A percentile compares a stretch with the other conserved stretches of the same genome.
Evolutionary conservation across 2,888 invertebrate species (phyloP).

Genomic region (Eumerus sabulonum): DNA sequence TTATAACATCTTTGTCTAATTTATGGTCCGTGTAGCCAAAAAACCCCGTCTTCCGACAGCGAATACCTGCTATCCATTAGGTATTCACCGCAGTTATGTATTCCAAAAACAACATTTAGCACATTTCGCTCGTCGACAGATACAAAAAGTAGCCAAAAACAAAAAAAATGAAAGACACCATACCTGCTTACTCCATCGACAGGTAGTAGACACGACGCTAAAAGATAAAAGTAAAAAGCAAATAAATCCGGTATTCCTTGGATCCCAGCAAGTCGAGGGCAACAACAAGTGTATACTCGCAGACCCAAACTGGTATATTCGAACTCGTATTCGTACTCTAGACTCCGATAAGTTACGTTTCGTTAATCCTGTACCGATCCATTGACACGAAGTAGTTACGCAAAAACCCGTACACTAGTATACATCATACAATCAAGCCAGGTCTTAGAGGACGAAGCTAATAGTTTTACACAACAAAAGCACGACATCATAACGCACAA

Average conservation of each 20-base stretch:
- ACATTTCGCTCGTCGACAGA: slow-evolving; percentile 45
- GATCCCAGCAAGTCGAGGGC: slow-evolving; percentile 5
- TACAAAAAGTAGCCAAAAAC: background rate
- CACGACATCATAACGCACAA: slow-evolving; percentile 22
- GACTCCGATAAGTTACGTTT: slow-evolving; percentile 55
- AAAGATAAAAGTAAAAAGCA: background rate
- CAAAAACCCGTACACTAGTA: slow-evolving; percentile 3
- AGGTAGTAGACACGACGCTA: slow-evolving; percentile 19
- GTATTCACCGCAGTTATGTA: slow-evolving; percentile 41
- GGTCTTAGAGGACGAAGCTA: background rate
- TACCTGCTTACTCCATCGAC: slow-evolving; percentile 58
- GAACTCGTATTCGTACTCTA: slow-evolving; percentile 2
- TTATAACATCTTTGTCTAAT: too few species aligned
- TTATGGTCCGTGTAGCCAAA: too few species aligned
- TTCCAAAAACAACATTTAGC: slow-evolving; percentile 52
- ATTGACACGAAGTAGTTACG: slow-evolving; percentile 43
- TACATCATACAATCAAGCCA: background rate
- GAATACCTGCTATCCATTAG: slow-evolving; percentile 34
- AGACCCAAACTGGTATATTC: slow-evolving; percentile 36
- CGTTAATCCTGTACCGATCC: slow-evolving; percentile 49
- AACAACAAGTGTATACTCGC: too few species aligned
- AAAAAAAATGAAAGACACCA: slow-evolving; percentile 17
- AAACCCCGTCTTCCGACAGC: too few species aligned
- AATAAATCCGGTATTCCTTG: slow-evolving; percentile 60
- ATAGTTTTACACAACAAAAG: slow-evolving; percentile 40